These are phyloP conservation scores for Zeugodacus cucurbitae DNA, from an alignment of 1,140 invertebrate species.

Conservation along the genomic window DNA sequence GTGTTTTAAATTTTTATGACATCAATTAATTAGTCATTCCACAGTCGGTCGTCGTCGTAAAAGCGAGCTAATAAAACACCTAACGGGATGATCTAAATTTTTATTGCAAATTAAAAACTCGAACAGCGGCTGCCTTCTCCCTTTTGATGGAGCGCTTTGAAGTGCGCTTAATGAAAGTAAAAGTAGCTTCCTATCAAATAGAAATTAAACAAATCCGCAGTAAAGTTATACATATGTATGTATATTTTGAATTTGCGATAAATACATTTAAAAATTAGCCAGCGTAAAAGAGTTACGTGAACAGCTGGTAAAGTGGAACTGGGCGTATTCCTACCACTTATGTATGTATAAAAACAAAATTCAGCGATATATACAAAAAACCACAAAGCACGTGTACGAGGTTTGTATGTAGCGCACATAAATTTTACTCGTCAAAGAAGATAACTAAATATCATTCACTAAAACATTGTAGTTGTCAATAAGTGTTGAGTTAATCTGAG, in stretches of 20 bases:
- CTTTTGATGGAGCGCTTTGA: not conserved
- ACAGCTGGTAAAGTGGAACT: not conserved
- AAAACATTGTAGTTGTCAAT: slow-evolving; percentile 6
- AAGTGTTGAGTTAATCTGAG: not conserved
- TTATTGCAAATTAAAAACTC: slow-evolving; percentile 1
- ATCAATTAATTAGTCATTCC: not conserved
- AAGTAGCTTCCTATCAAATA: not conserved
- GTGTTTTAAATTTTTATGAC: not conserved
- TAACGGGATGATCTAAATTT: slow-evolving; percentile 14
- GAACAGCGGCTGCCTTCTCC: not conserved
- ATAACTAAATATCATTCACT: slow-evolving; percentile 10
- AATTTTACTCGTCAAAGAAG: not conserved
- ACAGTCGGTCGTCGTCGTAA: not conserved
- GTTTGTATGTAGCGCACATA: not conserved
- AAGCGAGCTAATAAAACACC: not conserved
- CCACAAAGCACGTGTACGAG: not conserved
- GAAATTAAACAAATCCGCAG: not conserved
- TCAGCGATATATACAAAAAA: not conserved
- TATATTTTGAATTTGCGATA: not conserved
- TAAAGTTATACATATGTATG: not conserved
- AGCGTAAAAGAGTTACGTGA: not conserved
- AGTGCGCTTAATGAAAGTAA: not conserved
- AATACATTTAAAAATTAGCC: not conserved
- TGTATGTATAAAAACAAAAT: not conserved
- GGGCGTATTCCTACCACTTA: not conserved